Conservation (phyloP, 2,113 vertebrate species). For the Pteruthius melanotis region DNA sequence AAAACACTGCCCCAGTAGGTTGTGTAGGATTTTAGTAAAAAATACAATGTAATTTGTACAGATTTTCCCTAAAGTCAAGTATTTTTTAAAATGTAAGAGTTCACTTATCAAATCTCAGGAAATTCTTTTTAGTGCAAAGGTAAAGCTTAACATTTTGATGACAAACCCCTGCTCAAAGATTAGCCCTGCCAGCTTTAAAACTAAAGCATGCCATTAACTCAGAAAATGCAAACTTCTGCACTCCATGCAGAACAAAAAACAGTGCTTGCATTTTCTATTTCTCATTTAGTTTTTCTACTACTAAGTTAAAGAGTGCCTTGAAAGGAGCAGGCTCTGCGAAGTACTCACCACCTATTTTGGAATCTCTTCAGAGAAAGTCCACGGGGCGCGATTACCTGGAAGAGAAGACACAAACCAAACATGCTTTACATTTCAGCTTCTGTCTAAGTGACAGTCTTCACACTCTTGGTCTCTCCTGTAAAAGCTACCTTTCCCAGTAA, state of each 20-base stretch:
- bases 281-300: not conserved
- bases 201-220: not conserved
- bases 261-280: not conserved
- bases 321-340: not conserved
- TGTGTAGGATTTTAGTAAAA: not conserved
- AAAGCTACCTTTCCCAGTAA: not conserved
- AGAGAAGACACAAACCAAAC: constrained; percentile 17
- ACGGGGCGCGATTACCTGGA: not conserved
- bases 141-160: not conserved
- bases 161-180: not conserved
- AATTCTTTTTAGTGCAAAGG: not conserved
- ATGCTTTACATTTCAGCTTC: not conserved
- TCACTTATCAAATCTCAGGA: not conserved
- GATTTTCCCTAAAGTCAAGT: not conserved
- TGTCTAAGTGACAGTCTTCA: not conserved
- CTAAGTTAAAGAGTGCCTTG: not conserved
- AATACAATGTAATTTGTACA: not conserved
- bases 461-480: not conserved
- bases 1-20: not conserved
- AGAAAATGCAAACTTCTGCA: not conserved
- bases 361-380: constrained; percentile 32
- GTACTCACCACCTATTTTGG: constrained; percentile 61
- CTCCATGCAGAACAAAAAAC: not conserved
- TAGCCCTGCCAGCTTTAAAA: not conserved
- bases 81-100: not conserved